These are phyloP conservation scores for Gadopsis bispinosus DNA, from an alignment of 2,797 vertebrate species.

Conservation along the genomic window DNA sequence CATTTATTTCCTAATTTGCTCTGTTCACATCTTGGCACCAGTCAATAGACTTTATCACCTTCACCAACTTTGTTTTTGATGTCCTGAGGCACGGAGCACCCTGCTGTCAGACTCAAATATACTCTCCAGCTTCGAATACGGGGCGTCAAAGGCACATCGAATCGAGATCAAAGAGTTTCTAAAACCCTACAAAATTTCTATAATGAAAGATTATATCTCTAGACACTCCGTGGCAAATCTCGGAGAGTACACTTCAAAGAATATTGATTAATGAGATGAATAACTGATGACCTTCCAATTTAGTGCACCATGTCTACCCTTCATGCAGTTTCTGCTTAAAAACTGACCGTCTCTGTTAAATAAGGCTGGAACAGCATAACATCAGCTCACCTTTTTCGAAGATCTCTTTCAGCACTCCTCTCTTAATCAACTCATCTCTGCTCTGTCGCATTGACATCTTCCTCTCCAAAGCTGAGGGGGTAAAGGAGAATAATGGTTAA, in stretches of 20 bases:
- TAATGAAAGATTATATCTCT: constrained; percentile 71
- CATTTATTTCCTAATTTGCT: constrained; percentile 7
- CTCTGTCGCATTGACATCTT: constrained; percentile 98
- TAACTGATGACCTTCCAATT: constrained; percentile 43
- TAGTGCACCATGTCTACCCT: not conserved
- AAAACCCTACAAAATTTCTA: constrained; percentile 57
- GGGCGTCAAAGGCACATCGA: constrained; percentile 44
- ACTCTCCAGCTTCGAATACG: constrained; percentile 36
- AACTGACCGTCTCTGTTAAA: constrained; percentile 10
- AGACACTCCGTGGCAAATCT: constrained; percentile 51
- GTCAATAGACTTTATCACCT: constrained; percentile 29
- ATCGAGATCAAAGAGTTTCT: constrained; percentile 65
- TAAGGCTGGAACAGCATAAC: not conserved
- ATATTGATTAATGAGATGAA: constrained; percentile 65
- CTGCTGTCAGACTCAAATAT: constrained; percentile 46
- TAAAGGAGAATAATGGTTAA: constrained; percentile 3
- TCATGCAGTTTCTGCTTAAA: constrained; percentile 28
- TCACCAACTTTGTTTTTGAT: constrained; percentile 47
- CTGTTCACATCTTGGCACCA: constrained; percentile 36
- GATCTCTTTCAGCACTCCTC: constrained; percentile 97
- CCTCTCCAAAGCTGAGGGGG: constrained; percentile 92
- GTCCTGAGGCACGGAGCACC: constrained; percentile 41
- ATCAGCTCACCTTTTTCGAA: constrained; percentile 94
- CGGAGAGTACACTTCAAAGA: constrained; percentile 57
- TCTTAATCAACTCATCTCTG: constrained; percentile 97